A percentile compares a stretch with the other conserved stretches of the same genome.
Evolutionary conservation across 1,140 invertebrate genomes (phyloP).

Genomic region (Scaptodrosophila lebanonensis): DNA sequence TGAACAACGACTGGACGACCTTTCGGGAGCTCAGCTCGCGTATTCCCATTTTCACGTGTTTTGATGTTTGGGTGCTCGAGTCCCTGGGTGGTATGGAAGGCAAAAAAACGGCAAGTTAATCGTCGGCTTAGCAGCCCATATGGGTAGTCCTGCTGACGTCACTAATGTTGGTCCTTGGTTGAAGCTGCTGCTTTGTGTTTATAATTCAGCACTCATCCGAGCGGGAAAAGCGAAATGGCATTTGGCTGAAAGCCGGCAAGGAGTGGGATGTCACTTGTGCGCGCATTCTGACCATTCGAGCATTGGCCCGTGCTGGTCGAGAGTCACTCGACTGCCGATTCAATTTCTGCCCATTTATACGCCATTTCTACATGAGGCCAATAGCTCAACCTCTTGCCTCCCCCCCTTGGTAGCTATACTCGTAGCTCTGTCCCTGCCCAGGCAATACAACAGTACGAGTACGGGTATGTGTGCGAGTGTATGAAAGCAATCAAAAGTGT

Average conservation of each 20-base stretch:
- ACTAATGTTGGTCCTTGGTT: conserved; percentile 18
- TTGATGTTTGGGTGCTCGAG: no score
- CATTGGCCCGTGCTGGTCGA: neutral
- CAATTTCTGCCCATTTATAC: conserved; percentile 55
- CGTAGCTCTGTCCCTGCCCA: no score
- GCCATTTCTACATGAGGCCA: conserved; percentile 48
- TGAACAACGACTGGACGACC: neutral
- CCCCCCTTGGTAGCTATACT: neutral
- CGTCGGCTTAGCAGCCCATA: conserved; percentile 22
- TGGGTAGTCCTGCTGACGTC: conserved; percentile 43
- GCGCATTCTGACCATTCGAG: no score
- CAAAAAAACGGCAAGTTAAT: conserved; percentile 31
- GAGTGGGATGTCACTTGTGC: no score
- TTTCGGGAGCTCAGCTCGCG: no score
- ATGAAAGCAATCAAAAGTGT: conserved; percentile 8
- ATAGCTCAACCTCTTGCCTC: neutral
- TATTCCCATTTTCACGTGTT: no score
- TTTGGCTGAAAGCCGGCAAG: neutral
- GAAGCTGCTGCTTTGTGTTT: conserved; percentile 9
- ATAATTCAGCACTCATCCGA: conserved; percentile 22
- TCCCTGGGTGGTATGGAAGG: no score
- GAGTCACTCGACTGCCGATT: conserved; percentile 52
- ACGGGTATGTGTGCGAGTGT: conserved; percentile 24
- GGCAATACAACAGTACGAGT: conserved; percentile 31
- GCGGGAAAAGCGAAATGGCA: conserved; percentile 42